A percentile compares a stretch with the other conserved stretches of the same genome.
Evolutionary conservation across 2,113 vertebrate species (phyloP).

Genomic region (Tyto alba): DNA sequence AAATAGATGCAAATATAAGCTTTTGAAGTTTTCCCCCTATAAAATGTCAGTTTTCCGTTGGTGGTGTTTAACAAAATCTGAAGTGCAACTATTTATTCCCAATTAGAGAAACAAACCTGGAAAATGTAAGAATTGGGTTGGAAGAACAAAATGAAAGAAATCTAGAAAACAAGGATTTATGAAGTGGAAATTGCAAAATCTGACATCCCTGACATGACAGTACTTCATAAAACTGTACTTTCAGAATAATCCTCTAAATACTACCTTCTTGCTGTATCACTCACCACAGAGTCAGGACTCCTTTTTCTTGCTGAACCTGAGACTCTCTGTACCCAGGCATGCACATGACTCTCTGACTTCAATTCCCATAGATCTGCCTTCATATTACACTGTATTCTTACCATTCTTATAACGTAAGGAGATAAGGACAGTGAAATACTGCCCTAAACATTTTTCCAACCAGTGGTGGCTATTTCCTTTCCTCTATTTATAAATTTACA

Average conservation of each 20-base stretch:
- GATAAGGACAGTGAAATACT: background rate
- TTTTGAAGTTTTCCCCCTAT: background rate
- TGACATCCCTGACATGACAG: background rate
- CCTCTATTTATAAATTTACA: background rate
- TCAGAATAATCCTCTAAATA: background rate
- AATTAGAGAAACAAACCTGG: background rate
- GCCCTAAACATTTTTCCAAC: background rate
- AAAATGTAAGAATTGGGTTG: background rate
- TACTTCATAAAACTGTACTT: background rate
- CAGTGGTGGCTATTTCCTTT: background rate
- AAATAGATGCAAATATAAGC: background rate
- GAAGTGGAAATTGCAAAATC: background rate
- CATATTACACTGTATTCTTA: background rate
- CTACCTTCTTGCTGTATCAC: background rate
- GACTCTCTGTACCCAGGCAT: background rate
- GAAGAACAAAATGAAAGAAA: background rate
- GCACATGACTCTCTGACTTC: background rate
- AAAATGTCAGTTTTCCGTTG: background rate
- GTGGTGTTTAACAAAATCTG: background rate
- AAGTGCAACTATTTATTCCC: background rate
- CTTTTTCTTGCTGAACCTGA: background rate
- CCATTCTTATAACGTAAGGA: background rate
- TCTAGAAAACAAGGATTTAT: background rate
- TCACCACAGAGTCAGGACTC: background rate
- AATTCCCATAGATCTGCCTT: background rate